Conservation (phyloP, 2,797 vertebrate genomes). For the Malacoctenus gilli region DNA sequence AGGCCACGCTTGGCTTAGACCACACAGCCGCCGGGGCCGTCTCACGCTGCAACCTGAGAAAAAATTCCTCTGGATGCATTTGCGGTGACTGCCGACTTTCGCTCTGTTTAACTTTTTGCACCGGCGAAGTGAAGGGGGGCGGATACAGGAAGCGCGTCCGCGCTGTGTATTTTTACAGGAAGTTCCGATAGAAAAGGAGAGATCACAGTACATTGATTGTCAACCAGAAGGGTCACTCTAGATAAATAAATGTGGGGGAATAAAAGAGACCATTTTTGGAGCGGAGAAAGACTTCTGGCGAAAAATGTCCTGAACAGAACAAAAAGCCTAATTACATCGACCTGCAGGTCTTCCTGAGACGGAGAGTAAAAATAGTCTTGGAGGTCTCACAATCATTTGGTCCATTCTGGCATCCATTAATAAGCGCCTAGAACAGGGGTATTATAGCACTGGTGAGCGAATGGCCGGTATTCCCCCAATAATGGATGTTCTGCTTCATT, state of each 20-base stretch:
- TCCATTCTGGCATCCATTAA: no score
- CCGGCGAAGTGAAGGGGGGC: constrained; percentile 31
- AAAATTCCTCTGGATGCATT: constrained; percentile 33
- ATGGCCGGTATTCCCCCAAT: no score
- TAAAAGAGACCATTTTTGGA: constrained; percentile 11
- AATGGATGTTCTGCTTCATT: no score
- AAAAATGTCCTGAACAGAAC: constrained; percentile 59
- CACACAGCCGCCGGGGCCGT: constrained; percentile 55
- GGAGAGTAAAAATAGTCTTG: no score
- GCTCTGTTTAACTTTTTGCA: constrained; percentile 54
- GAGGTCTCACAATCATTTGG: no score
- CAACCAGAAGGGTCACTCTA: constrained; percentile 66
- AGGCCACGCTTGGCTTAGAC: constrained; percentile 30
- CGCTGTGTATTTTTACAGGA: constrained; percentile 72
- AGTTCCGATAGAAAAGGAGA: constrained; percentile 60
- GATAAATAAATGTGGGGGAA: constrained; percentile 66
- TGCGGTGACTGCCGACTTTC: constrained; percentile 32
- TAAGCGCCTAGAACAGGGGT: no score
- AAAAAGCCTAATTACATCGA: constrained; percentile 55
- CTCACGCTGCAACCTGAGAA: constrained; percentile 31
- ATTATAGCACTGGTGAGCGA: no score
- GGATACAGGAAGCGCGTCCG: constrained; percentile 53
- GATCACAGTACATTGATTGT: constrained; percentile 62
- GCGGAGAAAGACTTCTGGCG: constrained; percentile 29
- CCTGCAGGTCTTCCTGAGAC: no score